Evolutionary conservation across 1,140 invertebrate species (phyloP).

Genomic region (Micrasema minimum): DNA sequence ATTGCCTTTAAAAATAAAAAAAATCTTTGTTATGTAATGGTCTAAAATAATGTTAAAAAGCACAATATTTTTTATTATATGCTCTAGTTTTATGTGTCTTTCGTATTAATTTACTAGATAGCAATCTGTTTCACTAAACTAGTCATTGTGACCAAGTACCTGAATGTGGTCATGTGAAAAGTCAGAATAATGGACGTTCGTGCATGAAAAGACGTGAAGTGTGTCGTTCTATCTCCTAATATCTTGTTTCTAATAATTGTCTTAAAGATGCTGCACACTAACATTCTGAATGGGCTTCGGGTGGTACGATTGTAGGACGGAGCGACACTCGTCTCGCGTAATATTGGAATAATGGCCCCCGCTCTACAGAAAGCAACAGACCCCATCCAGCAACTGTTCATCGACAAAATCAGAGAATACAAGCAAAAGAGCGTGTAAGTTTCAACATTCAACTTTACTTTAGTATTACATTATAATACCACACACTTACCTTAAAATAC

Average conservation of each 20-base stretch:
- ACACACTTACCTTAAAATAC: not conserved
- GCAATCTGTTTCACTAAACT: too few relatives aligned
- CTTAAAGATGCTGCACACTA: constrained; percentile 62
- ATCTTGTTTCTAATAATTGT: not conserved
- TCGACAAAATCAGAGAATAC: constrained; percentile 94
- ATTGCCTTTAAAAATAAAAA: too few relatives aligned
- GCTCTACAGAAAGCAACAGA: constrained; percentile 80
- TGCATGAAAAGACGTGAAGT: too few relatives aligned
- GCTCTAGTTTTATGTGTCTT: too few relatives aligned
- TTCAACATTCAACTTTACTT: constrained; percentile 4
- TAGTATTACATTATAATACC: not conserved
- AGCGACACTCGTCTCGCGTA: constrained; percentile 65
- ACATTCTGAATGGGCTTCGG: constrained; percentile 58
- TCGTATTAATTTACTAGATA: too few relatives aligned
- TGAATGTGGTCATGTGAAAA: too few relatives aligned
- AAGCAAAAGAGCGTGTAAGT: constrained; percentile 63
- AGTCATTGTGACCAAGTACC: too few relatives aligned
- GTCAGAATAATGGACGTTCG: too few relatives aligned
- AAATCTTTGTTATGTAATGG: too few relatives aligned
- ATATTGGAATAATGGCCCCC: constrained; percentile 75
- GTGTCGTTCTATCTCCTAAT: too few relatives aligned
- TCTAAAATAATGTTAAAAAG: too few relatives aligned
- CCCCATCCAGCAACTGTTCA: constrained; percentile 93
- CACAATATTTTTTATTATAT: too few relatives aligned
- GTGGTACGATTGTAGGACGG: constrained; percentile 57